Conservation (phyloP, 1,140 invertebrate species). For the Neuroterus valhalla region DNA sequence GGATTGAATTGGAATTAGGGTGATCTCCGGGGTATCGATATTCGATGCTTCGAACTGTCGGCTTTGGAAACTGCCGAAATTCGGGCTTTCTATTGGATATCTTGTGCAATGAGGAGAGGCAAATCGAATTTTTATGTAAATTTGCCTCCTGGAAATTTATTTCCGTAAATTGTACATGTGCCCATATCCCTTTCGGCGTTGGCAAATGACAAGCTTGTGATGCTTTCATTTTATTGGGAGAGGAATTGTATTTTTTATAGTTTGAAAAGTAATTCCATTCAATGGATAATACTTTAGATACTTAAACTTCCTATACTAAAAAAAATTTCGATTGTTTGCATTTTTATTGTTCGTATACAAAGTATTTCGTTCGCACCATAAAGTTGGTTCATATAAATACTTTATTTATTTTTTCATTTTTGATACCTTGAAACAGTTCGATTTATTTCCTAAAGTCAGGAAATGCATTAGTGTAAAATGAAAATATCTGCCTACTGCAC, state of each 20-base stretch:
- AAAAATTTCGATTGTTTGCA: no score
- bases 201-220: not conserved
- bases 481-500: no score
- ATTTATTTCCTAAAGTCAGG: no score
- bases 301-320: no score
- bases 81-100: slow-evolving; percentile 23
- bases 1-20: slow-evolving; percentile 30
- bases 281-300: no score
- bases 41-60: slow-evolving; percentile 23
- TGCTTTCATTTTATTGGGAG: not conserved
- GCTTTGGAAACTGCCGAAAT: slow-evolving; percentile 28
- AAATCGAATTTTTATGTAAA: slow-evolving; percentile 22
- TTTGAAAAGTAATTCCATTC: no score
- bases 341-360: no score
- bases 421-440: no score
- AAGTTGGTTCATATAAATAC: no score
- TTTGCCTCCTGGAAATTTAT: slow-evolving; percentile 12
- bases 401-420: no score
- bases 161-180: slow-evolving; percentile 13
- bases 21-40: slow-evolving; percentile 25
- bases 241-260: not conserved
- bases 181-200: not conserved
- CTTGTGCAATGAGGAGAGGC: slow-evolving; percentile 19
- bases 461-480: no score
- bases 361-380: no score